Base-by-base conservation (phyloP, 1,140 invertebrate species). In the Zelostemma sp. region DNA sequence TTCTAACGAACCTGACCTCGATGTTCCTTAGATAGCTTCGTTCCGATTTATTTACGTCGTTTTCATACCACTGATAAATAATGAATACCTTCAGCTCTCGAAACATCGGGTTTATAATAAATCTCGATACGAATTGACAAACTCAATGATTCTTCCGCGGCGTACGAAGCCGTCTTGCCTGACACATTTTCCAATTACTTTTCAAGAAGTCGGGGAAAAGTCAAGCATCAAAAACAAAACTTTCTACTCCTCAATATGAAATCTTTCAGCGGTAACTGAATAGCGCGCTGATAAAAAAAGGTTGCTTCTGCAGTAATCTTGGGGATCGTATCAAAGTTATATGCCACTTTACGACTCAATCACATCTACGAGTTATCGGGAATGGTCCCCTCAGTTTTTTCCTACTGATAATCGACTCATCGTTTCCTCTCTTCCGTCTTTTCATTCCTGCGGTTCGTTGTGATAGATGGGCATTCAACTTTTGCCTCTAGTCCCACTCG, bases 1-100 rank as follows among this genome's bases (percentile, higher is more conserved):
- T 77, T 74, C 75, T 81, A 81, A 80, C 75, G 76, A 80, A 78
- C 63, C 64, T 51, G 48, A 67, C 68, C 64, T 67, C 45, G 50
- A 45, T 55, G 49, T 49, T 35, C 19, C 50, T 43, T n/a, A n/a
- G 11, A 9, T 9, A 35, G 3, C 21, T 4, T 8, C 21, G 21
- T 25, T 25, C 21, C 21, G 8, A 25, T n/a, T 38, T 38, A n/a
- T 14, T 2, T n/a, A 38, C n/a, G 9, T 38, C 11, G 35, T 38
- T n/a, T 38, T n/a, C 35, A 14, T n/a, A 14, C 35, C 9, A 38
- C 9, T 38, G n/a, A 38, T 4, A 38, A 38, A 38, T 38, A 38
- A 38, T n/a, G 35, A 38, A 38, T 11, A 38, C 35, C 2, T 14
- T 11, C 2, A 38, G 3, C 21, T 25, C 21, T 25, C 21, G 21